Conservation (phyloP, 2,888 invertebrate genomes). For the Phania funesta region DNA sequence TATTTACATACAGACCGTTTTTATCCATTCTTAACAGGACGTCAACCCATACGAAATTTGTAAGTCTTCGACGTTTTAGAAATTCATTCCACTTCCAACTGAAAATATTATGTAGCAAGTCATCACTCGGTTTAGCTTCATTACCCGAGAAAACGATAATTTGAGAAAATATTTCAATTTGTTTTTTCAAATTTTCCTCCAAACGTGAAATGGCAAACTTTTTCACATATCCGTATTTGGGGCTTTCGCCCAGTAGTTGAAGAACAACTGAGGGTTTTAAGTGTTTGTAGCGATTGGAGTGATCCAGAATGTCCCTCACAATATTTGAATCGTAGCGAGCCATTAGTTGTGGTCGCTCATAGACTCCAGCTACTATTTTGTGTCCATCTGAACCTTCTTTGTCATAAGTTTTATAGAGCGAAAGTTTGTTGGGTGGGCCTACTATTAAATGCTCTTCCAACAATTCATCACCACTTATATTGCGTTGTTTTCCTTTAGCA, state of each 20-base stretch:
- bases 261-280: background rate
- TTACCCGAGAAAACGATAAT: background rate
- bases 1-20: conserved; percentile 26
- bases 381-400: background rate
- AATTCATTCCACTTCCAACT: conserved; percentile 57
- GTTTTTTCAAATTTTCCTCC: background rate
- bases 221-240: conserved; percentile 14
- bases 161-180: conserved; percentile 8
- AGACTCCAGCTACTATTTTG: background rate
- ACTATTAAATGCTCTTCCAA: background rate
- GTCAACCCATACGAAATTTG: conserved; percentile 50
- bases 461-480: no score
- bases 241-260: conserved; percentile 11
- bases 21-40: conserved; percentile 33
- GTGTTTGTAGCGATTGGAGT: conserved; percentile 16
- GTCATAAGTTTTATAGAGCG: background rate
- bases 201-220: conserved; percentile 30
- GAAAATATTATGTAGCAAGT: conserved; percentile 17
- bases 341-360: background rate
- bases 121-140: background rate
- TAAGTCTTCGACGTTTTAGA: conserved; percentile 41
- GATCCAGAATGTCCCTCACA: background rate
- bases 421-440: background rate
- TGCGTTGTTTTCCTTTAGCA: no score
- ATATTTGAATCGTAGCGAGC: conserved; percentile 16